Conservation (phyloP, 2,888 invertebrate genomes). For the Drosophila leonis region DNA sequence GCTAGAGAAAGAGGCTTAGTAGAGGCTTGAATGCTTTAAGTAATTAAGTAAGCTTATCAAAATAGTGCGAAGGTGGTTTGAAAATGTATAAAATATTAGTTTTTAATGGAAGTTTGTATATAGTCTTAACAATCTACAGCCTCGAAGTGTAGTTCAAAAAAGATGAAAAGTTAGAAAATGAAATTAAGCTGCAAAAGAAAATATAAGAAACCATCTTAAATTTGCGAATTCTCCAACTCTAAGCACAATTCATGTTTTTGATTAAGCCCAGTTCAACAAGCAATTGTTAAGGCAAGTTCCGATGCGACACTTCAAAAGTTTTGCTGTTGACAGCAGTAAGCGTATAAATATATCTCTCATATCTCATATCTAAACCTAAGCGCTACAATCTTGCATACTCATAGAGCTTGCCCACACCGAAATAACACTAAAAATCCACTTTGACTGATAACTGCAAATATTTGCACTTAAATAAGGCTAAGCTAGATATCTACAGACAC, state of each 20-base stretch:
- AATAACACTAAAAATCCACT: conserved; percentile 4
- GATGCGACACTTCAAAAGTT: neutral
- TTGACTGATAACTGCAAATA: conserved; percentile 7
- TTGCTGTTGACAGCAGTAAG: neutral
- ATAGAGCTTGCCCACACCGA: neutral
- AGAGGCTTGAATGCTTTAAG: too few species aligned
- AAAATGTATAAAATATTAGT: too few species aligned
- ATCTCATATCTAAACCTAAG: neutral
- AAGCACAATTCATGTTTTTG: neutral
- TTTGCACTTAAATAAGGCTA: conserved; percentile 7
- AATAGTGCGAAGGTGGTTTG: too few species aligned
- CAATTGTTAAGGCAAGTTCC: neutral
- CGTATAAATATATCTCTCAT: conserved; percentile 9
- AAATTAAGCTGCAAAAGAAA: neutral
- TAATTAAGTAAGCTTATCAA: too few species aligned
- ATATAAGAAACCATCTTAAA: neutral
- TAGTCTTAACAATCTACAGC: too few species aligned
- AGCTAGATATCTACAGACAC: conserved; percentile 15
- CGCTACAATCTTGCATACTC: neutral
- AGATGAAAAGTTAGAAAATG: too few species aligned
- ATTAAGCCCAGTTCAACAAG: neutral
- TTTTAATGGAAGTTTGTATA: too few species aligned
- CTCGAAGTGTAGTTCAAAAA: too few species aligned
- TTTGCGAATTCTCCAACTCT: neutral
- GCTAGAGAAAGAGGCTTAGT: neutral